phyloP scores from a whole-genome alignment of 2,888 invertebrate species.

The Polydrusus cervinus region DNA sequence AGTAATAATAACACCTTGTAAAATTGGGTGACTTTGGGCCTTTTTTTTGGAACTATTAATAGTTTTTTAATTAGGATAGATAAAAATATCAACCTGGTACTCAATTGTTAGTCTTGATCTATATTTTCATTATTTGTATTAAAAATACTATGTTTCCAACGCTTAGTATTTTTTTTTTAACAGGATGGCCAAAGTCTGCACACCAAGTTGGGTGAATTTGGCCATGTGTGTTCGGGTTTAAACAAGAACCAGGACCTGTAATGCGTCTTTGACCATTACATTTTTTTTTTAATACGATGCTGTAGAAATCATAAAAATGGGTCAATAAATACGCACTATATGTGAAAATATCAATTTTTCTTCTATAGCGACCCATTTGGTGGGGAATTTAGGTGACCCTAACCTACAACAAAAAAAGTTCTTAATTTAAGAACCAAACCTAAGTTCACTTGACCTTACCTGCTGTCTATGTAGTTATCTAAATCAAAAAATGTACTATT shows the following conservation, averaged over 20 bases:
- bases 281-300: background rate
- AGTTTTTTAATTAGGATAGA: constrained; percentile 3
- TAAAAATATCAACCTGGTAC: background rate
- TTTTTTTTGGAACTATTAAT: background rate
- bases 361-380: too few species aligned
- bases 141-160: background rate
- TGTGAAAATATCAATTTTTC: background rate
- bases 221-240: background rate
- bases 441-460: too few species aligned
- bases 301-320: background rate
- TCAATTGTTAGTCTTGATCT: background rate
- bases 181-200: background rate
- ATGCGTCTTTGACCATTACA: constrained; percentile 2
- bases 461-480: too few species aligned
- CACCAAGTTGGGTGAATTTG: constrained; percentile 5
- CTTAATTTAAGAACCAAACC: too few species aligned
- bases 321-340: constrained; percentile 2
- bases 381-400: too few species aligned
- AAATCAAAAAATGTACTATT: too few species aligned
- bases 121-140: background rate
- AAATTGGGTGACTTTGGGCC: constrained; percentile 5
- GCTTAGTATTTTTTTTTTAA: too few species aligned
- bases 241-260: background rate
- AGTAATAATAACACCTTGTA: too few species aligned
- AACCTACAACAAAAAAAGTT: too few species aligned